Conservation (phyloP, 2,888 invertebrate genomes). For the Carcina quercana region DNA sequence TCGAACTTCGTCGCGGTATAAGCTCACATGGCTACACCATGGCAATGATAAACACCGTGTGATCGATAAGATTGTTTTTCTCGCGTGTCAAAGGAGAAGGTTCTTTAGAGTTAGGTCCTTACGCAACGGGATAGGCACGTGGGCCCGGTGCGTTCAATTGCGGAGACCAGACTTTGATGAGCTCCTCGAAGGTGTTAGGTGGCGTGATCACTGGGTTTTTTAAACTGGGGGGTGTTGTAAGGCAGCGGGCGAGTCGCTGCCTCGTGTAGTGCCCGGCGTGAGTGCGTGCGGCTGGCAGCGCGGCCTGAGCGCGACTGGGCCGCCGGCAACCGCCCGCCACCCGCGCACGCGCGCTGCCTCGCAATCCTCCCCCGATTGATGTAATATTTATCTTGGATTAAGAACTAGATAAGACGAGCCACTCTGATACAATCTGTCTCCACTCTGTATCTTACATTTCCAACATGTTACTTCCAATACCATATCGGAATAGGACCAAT, state of each 20-base stretch:
- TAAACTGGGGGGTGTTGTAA: conserved; percentile 29
- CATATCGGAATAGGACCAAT: not conserved
- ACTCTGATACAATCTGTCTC: conserved; percentile 22
- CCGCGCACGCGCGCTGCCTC: conserved; percentile 36
- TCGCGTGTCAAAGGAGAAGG: conserved; percentile 52
- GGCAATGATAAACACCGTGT: conserved; percentile 49
- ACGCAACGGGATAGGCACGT: conserved; percentile 60
- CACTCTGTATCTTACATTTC: no score
- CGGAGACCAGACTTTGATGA: no score
- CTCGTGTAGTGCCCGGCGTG: conserved; percentile 47
- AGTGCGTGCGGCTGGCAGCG: conserved; percentile 56
- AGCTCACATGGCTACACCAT: conserved; percentile 30
- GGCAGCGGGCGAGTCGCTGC: conserved; percentile 59
- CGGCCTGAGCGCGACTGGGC: conserved; percentile 69
- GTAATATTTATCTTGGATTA: conserved; percentile 74
- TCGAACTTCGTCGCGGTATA: conserved; percentile 31
- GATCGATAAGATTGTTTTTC: conserved; percentile 62
- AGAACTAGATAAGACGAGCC: conserved; percentile 59
- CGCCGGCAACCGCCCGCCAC: conserved; percentile 2
- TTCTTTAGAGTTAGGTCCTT: conserved; percentile 22
- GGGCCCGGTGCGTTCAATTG: conserved; percentile 18
- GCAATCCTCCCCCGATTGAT: conserved; percentile 62
- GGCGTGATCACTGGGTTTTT: conserved; percentile 8
- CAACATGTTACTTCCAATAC: no score
- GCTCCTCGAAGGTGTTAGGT: not conserved